These are phyloP conservation scores for Sylvietta virens DNA, from an alignment of 2,113 vertebrate genomes.

Conservation along the genomic window DNA sequence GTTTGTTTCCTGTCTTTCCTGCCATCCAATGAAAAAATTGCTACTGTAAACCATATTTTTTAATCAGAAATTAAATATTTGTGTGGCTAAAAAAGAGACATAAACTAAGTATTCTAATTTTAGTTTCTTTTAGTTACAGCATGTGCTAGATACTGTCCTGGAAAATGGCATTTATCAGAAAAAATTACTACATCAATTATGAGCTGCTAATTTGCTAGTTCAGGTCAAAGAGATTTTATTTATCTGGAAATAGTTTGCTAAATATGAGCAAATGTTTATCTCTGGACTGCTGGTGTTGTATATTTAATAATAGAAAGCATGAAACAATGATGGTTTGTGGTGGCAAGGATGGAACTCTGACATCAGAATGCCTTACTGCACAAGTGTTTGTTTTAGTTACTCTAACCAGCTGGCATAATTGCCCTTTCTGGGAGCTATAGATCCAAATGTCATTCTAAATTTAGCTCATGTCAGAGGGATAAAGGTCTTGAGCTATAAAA, in stretches of 20 bases:
- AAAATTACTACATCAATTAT: background rate
- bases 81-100: background rate
- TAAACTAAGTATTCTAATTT: background rate
- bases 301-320: constrained; percentile 46
- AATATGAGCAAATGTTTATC: constrained; percentile 9
- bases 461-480: constrained; percentile 53
- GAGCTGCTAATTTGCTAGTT: background rate
- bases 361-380: constrained; percentile 42
- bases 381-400: constrained; percentile 71
- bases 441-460: constrained; percentile 68
- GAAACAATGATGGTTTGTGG: background rate
- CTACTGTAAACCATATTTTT: background rate
- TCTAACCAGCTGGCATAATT: constrained; percentile 63
- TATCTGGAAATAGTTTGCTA: background rate
- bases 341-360: background rate
- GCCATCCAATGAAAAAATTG: background rate
- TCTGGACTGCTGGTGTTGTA: background rate
- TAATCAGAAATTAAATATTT: background rate
- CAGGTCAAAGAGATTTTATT: background rate
- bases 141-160: background rate
- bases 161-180: background rate
- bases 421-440: constrained; percentile 62
- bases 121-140: background rate
- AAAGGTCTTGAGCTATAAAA: constrained; percentile 58
- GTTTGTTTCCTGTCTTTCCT: background rate